phyloP scores from a whole-genome alignment of 2,113 vertebrate genomes.

The Muntiacus reevesi region DNA sequence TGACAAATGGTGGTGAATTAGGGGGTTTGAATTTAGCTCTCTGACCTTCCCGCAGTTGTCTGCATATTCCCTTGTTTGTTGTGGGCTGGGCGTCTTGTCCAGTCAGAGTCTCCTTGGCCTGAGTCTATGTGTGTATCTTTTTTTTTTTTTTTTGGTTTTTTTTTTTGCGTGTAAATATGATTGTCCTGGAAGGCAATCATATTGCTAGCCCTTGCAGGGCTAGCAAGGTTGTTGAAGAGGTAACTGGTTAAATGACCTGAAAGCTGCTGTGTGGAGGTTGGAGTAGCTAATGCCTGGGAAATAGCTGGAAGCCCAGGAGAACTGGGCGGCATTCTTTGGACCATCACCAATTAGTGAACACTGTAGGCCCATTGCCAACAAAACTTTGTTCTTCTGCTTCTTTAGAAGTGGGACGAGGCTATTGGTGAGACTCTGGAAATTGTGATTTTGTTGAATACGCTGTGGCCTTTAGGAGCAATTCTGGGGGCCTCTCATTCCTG shows the following conservation, averaged over 20 bases:
- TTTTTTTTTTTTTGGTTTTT: background rate
- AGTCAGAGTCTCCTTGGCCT: background rate
- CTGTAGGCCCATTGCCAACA: background rate
- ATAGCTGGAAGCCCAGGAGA: background rate
- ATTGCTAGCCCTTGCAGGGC: background rate
- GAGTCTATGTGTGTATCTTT: background rate
- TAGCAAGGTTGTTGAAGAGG: background rate
- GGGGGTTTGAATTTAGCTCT: background rate
- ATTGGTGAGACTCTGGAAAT: background rate
- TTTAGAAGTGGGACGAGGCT: background rate
- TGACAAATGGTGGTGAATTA: background rate
- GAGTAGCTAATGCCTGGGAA: background rate
- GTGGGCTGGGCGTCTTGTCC: background rate
- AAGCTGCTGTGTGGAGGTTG: background rate
- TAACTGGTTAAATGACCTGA: background rate
- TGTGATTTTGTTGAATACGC: background rate
- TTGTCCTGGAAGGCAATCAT: background rate
- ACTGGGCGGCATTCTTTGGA: background rate
- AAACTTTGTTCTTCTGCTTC: background rate
- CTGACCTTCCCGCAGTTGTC: background rate
- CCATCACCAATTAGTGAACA: background rate
- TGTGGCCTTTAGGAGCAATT: background rate
- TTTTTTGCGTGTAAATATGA: background rate
- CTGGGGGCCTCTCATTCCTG: background rate
- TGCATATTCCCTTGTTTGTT: background rate